A percentile compares a stretch with the other conserved stretches of the same genome.
Conservation (phyloP, 2,113 vertebrate genomes). For the Malurus cyaneus region DNA sequence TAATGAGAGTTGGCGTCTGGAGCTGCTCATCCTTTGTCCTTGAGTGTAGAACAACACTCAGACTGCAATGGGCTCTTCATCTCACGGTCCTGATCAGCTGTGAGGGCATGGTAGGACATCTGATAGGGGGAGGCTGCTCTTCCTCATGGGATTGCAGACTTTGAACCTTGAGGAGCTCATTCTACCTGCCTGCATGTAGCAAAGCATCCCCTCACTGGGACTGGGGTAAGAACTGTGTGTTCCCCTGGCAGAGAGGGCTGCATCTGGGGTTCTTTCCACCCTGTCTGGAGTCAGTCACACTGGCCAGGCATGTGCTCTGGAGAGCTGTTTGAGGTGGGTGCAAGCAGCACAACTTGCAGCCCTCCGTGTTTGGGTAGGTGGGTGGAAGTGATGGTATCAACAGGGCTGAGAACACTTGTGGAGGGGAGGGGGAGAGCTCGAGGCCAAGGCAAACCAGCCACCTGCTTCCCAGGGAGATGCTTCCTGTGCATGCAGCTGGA, state of each 20-base stretch:
- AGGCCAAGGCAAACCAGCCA: neutral
- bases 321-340: neutral
- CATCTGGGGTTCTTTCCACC: neutral
- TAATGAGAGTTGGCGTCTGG: constrained; percentile 4
- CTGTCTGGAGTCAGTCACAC: neutral
- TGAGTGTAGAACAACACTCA: neutral
- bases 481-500: neutral
- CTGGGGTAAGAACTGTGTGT: neutral
- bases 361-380: neutral
- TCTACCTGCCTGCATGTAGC: neutral
- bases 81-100: neutral
- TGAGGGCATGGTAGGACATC: neutral
- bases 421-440: neutral
- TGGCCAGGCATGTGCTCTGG: neutral
- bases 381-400: neutral
- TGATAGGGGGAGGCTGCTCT: neutral
- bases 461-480: neutral
- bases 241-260: neutral
- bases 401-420: neutral
- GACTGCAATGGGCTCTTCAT: neutral
- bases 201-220: accelerated
- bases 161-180: neutral
- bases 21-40: constrained; percentile 13
- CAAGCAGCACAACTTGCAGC: neutral
- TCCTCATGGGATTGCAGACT: neutral